Percentiles rank a stretch among this genome's conserved stretches.
Conservation (phyloP, 2,888 invertebrate species). For the Mellilla xanthometata region DNA sequence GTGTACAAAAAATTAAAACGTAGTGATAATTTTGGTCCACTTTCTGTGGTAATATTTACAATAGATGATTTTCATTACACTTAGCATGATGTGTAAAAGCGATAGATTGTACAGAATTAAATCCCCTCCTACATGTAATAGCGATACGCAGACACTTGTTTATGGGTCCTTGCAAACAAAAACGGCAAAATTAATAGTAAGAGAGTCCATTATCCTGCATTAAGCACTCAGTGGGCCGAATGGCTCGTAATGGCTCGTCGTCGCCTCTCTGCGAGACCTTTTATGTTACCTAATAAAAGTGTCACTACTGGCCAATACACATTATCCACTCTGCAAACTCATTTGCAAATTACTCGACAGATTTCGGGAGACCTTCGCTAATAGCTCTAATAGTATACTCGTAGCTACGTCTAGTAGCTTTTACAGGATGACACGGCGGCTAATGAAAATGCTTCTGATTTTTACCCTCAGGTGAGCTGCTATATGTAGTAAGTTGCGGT, state of each 20-base stretch:
- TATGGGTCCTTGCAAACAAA: constrained; percentile 57
- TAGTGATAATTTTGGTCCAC: too few species aligned
- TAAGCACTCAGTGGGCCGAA: constrained; percentile 70
- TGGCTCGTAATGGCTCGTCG: constrained; percentile 63
- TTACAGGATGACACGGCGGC: not conserved
- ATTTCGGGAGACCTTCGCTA: constrained; percentile 5
- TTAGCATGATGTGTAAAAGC: too few species aligned
- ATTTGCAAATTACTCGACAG: constrained; percentile 24
- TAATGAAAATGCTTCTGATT: too few species aligned
- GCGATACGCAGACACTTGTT: constrained; percentile 42
- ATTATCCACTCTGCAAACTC: constrained; percentile 42
- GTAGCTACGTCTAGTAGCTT: not conserved
- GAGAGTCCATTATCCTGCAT: constrained; percentile 73
- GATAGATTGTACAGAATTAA: constrained; percentile 2
- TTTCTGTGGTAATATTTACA: too few species aligned
- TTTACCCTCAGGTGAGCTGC: too few species aligned
- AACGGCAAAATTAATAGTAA: constrained; percentile 69
- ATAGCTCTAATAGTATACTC: constrained; percentile 7
- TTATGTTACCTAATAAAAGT: constrained; percentile 63
- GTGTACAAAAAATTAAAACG: not conserved
- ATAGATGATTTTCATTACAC: not conserved
- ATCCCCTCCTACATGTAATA: constrained; percentile 14
- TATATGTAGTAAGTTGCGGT: too few species aligned
- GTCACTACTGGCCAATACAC: constrained; percentile 51
- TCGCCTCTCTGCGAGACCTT: constrained; percentile 49